A percentile compares a stretch with the other conserved stretches of the same genome.
phyloP scores from a whole-genome alignment of 2,888 invertebrate genomes.

The Morpho helenor region DNA sequence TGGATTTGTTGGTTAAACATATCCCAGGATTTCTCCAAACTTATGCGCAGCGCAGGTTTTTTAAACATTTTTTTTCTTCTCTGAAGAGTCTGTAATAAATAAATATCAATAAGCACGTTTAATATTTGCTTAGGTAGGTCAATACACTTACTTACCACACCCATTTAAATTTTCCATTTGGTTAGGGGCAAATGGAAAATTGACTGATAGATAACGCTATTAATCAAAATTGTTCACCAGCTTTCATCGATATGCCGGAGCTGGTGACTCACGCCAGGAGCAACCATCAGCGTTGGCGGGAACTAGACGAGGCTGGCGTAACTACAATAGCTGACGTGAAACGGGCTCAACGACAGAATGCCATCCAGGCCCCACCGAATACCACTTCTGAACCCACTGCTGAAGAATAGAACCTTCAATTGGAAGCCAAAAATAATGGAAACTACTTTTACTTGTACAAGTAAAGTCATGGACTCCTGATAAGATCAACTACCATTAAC shows the following conservation, averaged over 20 bases:
- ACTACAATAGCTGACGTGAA: slow-evolving; percentile 84
- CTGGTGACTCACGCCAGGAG: slow-evolving; percentile 89
- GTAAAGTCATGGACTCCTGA: too few species aligned
- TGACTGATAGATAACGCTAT: too few species aligned
- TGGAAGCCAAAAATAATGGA: not conserved
- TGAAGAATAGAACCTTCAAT: slow-evolving; percentile 40
- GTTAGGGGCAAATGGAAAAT: too few species aligned
- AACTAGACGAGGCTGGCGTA: slow-evolving; percentile 87
- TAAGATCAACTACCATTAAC: too few species aligned
- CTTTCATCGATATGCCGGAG: slow-evolving; percentile 96
- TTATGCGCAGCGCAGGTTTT: too few species aligned
- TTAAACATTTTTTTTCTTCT: not conserved
- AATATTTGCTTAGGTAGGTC: too few species aligned
- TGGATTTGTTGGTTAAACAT: too few species aligned
- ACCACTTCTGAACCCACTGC: slow-evolving; percentile 43
- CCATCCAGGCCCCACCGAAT: slow-evolving; percentile 31
- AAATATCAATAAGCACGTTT: too few species aligned
- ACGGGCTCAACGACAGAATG: slow-evolving; percentile 49
- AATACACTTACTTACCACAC: too few species aligned
- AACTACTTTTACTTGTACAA: too few species aligned
- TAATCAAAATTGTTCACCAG: slow-evolving; percentile 59
- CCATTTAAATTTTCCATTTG: too few species aligned
- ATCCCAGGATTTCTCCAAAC: too few species aligned
- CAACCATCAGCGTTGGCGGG: slow-evolving; percentile 96
- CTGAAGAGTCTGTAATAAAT: not conserved